These are phyloP conservation scores for Manis crassicaudata DNA, from an alignment of 2,797 vertebrate species.

Conservation along the genomic window DNA sequence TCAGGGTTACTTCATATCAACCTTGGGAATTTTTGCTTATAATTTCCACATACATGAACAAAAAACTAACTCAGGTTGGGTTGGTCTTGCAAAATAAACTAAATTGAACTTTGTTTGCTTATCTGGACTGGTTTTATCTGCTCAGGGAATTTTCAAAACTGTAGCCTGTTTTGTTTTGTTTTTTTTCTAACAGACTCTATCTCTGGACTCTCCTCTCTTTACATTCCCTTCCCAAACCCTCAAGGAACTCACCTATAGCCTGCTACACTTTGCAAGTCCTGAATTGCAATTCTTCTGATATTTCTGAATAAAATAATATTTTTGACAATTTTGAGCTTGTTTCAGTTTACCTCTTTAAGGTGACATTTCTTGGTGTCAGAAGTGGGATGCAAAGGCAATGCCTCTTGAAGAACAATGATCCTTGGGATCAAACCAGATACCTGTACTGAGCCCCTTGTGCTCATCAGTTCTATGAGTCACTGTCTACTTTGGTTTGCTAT, in stretches of 20 bases:
- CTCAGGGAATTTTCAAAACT: background rate
- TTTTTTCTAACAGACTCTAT: background rate
- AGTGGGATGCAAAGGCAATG: too few relatives aligned
- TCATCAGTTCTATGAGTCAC: too few relatives aligned
- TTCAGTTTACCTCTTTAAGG: too few relatives aligned
- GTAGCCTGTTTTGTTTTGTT: background rate
- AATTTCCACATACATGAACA: background rate
- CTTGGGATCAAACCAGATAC: too few relatives aligned
- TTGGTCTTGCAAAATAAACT: background rate
- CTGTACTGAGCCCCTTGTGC: too few relatives aligned
- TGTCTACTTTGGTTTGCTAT: too few relatives aligned
- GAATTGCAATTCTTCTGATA: background rate
- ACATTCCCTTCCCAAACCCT: background rate
- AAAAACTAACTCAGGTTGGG: background rate
- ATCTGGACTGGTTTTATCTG: background rate
- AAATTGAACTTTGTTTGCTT: background rate
- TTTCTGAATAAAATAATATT: too few relatives aligned
- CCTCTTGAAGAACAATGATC: too few relatives aligned
- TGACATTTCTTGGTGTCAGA: too few relatives aligned
- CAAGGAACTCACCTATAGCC: background rate
- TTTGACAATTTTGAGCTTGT: too few relatives aligned
- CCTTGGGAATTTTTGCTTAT: background rate
- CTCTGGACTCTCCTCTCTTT: background rate
- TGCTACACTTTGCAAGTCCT: too few relatives aligned
- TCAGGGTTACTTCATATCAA: background rate